Base-by-base conservation (phyloP, 1,140 invertebrate species). In the Himalopsyche phryganea region DNA sequence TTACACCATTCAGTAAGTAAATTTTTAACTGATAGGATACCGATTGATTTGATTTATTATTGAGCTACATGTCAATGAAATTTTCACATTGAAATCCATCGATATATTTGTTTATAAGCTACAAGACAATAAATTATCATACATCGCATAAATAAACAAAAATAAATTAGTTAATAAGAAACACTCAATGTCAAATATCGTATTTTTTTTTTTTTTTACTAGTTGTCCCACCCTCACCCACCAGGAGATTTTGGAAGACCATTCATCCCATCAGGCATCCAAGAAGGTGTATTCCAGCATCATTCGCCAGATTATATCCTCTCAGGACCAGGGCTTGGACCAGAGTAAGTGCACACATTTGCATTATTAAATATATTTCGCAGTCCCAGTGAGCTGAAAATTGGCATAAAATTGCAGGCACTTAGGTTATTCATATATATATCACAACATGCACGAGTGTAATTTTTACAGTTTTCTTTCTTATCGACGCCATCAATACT, bases 1-100 rank as follows among this genome's bases (percentile, higher is more conserved):
- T 76, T 85, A 66, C 84, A 85, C 69, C 76, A 81, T 66, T 78
- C 80, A 76, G 81, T 80, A 67, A 65, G 71, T 70, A 53, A 42
- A 35, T 33, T 44, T 9, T 33, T 28, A 28, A 28, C 23, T 28
- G 23, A 28, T 28, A 28, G 23, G 4, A 28, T 28, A 28, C 9
- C 3, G 9, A 28, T 28, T 9, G 23, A 28, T n/a, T n/a, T n/a
- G n/a, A n/a, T n/a, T n/a, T n/a, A n/a, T n/a, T n/a, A n/a, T n/a
- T n/a, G n/a, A n/a, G n/a, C n/a, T n/a, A n/a, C n/a, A n/a, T n/a
- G n/a, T n/a, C n/a, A n/a, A n/a, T n/a, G n/a, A n/a, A n/a, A n/a
- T n/a, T n/a, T n/a, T n/a, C n/a, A n/a, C n/a, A n/a, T n/a, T n/a
- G n/a, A n/a, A n/a, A n/a, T n/a, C n/a, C n/a, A n/a, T n/a, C n/a